A percentile compares a stretch with the other conserved stretches of the same genome.
Conservation (phyloP, 2,797 vertebrate species). For the Crenuchus spilurus region DNA sequence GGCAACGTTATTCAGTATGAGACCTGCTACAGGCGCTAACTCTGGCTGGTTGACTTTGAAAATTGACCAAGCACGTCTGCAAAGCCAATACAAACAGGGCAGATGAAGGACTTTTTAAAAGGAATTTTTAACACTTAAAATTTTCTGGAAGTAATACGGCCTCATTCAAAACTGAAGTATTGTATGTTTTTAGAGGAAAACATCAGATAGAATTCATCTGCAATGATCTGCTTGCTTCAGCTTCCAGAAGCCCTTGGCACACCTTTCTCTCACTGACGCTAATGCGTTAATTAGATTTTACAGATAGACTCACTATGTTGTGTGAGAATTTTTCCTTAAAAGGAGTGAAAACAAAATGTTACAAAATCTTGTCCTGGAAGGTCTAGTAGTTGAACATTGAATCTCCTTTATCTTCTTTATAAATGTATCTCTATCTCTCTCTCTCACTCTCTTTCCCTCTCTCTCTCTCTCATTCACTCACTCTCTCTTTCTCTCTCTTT, state of each 20-base stretch:
- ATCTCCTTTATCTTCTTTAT: not conserved
- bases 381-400: not conserved
- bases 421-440: too few species aligned
- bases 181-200: conserved; percentile 1
- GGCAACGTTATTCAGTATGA: conserved; percentile 26
- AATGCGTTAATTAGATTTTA: conserved; percentile 28
- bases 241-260: conserved; percentile 20
- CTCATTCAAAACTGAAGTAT: not conserved
- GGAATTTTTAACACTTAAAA: not conserved
- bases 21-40: conserved; percentile 28
- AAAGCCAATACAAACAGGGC: conserved; percentile 38
- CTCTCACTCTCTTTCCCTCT: too few species aligned
- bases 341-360: not conserved
- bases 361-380: not conserved
- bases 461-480: too few species aligned
- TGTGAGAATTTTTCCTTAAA: conserved; percentile 19
- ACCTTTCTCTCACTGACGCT: conserved; percentile 7
- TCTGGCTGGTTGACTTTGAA: conserved; percentile 31
- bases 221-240: conserved; percentile 1
- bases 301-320: not conserved
- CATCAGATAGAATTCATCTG: conserved; percentile 1
- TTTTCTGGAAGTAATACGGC: not conserved
- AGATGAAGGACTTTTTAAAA: conserved; percentile 25
- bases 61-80: conserved; percentile 7
- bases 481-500: too few species aligned